Evolutionary conservation across 2,888 invertebrate genomes (phyloP).

Genomic region (Protodeltote pygarga): DNA sequence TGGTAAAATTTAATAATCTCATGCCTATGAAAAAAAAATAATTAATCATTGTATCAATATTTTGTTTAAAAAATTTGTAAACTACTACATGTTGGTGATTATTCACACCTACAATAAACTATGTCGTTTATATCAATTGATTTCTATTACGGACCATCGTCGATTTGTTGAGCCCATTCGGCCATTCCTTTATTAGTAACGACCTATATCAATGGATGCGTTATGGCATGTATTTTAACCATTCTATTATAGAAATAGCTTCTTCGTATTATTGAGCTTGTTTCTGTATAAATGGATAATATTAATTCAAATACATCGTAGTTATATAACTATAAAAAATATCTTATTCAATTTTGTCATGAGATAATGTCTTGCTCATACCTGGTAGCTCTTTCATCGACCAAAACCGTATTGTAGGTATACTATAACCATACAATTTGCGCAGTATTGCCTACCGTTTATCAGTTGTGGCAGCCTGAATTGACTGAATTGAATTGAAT

Average conservation of each 20-base stretch:
- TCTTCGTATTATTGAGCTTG: slow-evolving; percentile 8
- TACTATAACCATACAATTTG: too few relatives aligned
- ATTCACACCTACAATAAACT: slow-evolving; percentile 16
- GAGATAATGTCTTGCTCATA: too few relatives aligned
- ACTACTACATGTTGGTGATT: slow-evolving; percentile 9
- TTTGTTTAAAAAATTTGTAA: slow-evolving; percentile 9
- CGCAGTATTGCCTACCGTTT: too few relatives aligned
- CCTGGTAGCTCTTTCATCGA: too few relatives aligned
- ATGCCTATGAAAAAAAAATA: not conserved
- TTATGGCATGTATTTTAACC: slow-evolving; percentile 16
- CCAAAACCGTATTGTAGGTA: too few relatives aligned
- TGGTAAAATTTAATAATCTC: too few relatives aligned
- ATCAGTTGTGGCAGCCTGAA: too few relatives aligned
- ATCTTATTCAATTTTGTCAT: too few relatives aligned
- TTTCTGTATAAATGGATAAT: too few relatives aligned
- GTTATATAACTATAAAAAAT: too few relatives aligned
- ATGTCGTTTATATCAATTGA: slow-evolving; percentile 37
- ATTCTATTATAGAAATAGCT: slow-evolving; percentile 16
- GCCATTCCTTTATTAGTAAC: slow-evolving; percentile 35
- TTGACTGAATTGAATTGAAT: too few relatives aligned
- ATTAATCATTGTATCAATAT: slow-evolving; percentile 3
- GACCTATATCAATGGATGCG: slow-evolving; percentile 24
- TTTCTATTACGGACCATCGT: slow-evolving; percentile 29
- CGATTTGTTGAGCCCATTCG: slow-evolving; percentile 44
- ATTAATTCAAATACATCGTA: too few relatives aligned